phyloP scores from a whole-genome alignment of 1,140 invertebrate species.

The Sesamia nonagrioides region DNA sequence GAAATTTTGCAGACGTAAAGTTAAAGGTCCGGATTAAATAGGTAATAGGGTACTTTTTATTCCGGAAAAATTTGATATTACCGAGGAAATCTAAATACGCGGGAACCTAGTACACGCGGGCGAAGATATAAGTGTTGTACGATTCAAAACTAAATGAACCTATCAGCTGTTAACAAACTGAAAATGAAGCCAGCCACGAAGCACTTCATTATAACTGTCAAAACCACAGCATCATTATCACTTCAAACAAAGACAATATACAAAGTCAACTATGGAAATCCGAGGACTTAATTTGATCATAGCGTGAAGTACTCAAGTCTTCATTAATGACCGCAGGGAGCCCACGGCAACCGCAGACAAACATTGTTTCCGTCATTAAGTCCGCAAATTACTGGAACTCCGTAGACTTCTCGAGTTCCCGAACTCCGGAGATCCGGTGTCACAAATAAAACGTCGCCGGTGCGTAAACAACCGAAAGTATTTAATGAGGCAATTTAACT shows the following conservation, averaged over 20 bases:
- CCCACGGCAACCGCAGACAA: constrained; percentile 21
- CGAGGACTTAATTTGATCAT: background rate
- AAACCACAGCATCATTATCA: background rate
- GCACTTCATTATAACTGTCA: background rate
- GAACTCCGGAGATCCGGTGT: background rate
- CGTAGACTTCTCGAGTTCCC: too few species aligned
- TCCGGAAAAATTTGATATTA: too few species aligned
- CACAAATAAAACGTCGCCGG: background rate
- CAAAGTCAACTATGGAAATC: background rate
- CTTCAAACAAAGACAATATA: constrained; percentile 1
- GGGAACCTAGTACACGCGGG: too few species aligned
- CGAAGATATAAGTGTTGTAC: too few species aligned
- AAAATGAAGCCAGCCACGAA: background rate
- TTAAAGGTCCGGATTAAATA: too few species aligned
- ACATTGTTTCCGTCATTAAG: constrained; percentile 9
- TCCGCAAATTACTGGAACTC: constrained; percentile 11
- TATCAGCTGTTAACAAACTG: background rate
- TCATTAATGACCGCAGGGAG: background rate
- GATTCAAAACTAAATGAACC: too few species aligned
- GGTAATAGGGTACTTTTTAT: too few species aligned
- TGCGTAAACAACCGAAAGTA: constrained; percentile 29
- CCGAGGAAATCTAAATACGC: too few species aligned
- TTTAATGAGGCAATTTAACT: constrained; percentile 41
- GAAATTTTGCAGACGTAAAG: too few species aligned
- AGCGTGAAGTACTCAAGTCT: background rate